phyloP scores from a whole-genome alignment of 2,888 invertebrate species.

The Parthenolecanium corni region DNA sequence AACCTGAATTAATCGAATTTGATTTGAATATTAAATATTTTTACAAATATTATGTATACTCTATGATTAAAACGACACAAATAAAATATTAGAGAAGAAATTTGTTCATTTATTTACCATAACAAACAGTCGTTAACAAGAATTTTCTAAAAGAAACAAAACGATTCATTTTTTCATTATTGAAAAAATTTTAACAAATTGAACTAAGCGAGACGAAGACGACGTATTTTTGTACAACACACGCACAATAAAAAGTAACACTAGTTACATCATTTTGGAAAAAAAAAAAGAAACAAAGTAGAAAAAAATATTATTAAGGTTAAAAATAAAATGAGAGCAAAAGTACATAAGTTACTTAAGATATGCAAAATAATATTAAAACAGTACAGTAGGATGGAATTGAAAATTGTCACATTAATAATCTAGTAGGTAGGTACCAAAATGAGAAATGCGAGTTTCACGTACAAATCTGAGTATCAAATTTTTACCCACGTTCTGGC shows the following conservation, averaged over 20 bases:
- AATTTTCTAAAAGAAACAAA: background rate
- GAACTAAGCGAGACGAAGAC: background rate
- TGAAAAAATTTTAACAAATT: background rate
- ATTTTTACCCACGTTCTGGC: background rate
- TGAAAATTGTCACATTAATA: too few species aligned
- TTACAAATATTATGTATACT: too few species aligned
- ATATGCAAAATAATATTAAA: background rate
- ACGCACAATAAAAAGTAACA: too few species aligned
- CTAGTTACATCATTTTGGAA: too few species aligned
- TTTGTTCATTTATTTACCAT: too few species aligned
- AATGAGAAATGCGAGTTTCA: background rate
- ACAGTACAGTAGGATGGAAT: background rate
- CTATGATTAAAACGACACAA: too few species aligned
- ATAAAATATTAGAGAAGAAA: too few species aligned
- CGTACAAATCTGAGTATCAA: background rate
- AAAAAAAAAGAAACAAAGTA: too few species aligned
- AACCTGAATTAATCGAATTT: too few species aligned
- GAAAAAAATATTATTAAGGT: background rate
- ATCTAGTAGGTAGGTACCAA: background rate
- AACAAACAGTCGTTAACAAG: too few species aligned
- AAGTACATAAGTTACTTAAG: background rate
- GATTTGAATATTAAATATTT: too few species aligned
- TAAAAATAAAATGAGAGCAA: constrained; percentile 5
- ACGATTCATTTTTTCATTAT: background rate
- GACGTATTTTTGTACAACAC: too few species aligned